phyloP scores from a whole-genome alignment of 1,140 invertebrate genomes.

The Chironomus tepperi region DNA sequence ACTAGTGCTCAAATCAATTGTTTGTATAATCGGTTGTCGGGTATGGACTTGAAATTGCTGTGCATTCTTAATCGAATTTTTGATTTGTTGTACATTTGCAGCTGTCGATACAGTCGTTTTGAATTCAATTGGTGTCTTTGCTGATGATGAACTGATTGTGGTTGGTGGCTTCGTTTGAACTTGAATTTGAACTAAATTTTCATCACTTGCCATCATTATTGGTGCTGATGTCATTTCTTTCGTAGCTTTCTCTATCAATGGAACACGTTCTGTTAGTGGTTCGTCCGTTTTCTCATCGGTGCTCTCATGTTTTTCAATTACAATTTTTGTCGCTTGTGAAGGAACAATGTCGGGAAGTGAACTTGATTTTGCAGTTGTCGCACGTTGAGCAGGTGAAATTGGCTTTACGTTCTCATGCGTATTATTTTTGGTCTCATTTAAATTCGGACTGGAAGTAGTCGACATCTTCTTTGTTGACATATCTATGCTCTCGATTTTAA shows the following conservation, averaged over 20 bases:
- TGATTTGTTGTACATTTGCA: not conserved
- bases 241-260: constrained; percentile 1
- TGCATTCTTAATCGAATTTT: constrained; percentile 14
- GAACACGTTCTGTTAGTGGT: not conserved
- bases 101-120: not conserved
- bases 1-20: constrained; percentile 46
- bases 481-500: constrained; percentile 11
- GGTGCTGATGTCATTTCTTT: not conserved
- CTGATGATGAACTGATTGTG: not conserved
- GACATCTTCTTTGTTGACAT: not conserved
- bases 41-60: constrained; percentile 31
- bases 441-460: not conserved
- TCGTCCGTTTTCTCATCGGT: not conserved
- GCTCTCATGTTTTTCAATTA: not conserved
- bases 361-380: not conserved
- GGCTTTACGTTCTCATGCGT: not conserved
- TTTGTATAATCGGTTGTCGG: constrained; percentile 26
- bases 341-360: not conserved
- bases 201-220: not conserved
- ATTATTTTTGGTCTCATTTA: constrained; percentile 12
- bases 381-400: not conserved
- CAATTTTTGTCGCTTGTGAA: not conserved
- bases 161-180: not conserved
- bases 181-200: constrained; percentile 11
- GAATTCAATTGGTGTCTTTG: not conserved